Percentiles rank a stretch among this genome's conserved stretches.
Conservation (phyloP, 2,797 vertebrate species). For the Ptychobarbus kaznakovi region DNA sequence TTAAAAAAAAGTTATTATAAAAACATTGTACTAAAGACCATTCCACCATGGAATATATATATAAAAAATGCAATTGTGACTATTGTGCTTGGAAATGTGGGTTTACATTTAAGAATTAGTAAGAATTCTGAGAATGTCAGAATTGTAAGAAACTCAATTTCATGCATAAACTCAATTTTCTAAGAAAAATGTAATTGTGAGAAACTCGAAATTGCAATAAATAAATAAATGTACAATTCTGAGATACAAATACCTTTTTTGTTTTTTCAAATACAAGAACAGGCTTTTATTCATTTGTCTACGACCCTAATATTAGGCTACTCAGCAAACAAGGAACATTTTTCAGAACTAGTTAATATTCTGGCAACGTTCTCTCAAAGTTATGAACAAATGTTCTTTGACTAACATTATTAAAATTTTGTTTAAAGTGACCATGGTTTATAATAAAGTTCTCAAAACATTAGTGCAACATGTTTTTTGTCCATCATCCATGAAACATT, state of each 20-base stretch:
- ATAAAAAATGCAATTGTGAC: background rate
- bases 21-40: background rate
- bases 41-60: background rate
- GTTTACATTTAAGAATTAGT: background rate
- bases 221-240: too few species aligned
- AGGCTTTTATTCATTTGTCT: background rate
- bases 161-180: too few species aligned
- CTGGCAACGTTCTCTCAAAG: background rate
- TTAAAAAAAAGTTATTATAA: too few species aligned
- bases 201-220: too few species aligned
- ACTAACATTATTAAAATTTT: background rate
- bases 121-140: too few species aligned
- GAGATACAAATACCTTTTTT: too few species aligned
- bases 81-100: background rate
- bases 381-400: too few species aligned
- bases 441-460: background rate
- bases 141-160: too few species aligned
- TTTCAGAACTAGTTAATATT: background rate
- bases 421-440: background rate
- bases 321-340: background rate
- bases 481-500: background rate
- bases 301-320: background rate
- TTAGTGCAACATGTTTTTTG: background rate
- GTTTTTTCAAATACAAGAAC: background rate
- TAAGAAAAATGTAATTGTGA: too few species aligned